Evolutionary conservation across 2,888 invertebrate species (phyloP).

Genomic region (Eumerus sabulonum): DNA sequence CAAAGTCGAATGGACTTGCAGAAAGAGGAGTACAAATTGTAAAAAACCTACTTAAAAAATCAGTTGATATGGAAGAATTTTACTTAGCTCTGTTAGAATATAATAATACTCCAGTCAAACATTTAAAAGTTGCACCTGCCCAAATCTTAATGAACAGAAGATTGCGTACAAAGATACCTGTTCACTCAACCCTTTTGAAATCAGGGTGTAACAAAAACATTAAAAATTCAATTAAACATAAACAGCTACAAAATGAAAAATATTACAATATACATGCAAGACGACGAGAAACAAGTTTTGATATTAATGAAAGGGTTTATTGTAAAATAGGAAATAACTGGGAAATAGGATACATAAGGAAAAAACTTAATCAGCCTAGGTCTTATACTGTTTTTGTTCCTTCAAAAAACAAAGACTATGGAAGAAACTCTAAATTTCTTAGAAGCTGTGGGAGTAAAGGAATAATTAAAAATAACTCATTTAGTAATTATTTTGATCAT

Average conservation of each 20-base stretch:
- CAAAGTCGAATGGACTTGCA: constrained; percentile 26
- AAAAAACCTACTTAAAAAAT: constrained; percentile 25
- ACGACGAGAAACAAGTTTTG: constrained; percentile 5
- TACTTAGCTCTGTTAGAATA: constrained; percentile 13
- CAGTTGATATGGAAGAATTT: constrained; percentile 2
- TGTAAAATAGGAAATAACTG: constrained; percentile 22
- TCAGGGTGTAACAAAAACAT: neutral
- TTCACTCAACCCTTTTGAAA: constrained; percentile 19
- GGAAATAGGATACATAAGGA: constrained; percentile 14
- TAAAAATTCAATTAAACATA: constrained; percentile 16
- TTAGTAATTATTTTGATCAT: neutral
- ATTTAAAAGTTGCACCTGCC: constrained; percentile 15
- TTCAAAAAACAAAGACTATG: constrained; percentile 11
- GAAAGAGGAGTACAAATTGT: constrained; percentile 13
- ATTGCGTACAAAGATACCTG: constrained; percentile 9
- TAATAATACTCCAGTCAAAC: constrained; percentile 18
- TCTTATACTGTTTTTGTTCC: constrained; percentile 13
- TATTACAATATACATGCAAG: constrained; percentile 6
- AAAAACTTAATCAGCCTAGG: constrained; percentile 1
- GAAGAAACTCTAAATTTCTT: constrained; percentile 2
- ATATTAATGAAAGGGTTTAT: constrained; percentile 15
- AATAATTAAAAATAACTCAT: neutral
- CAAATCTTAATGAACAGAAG: constrained; percentile 21
- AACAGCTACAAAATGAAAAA: constrained; percentile 15
- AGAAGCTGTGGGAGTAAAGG: neutral